A percentile compares a stretch with the other conserved stretches of the same genome.
Conservation (phyloP, 2,888 invertebrate genomes). For the Tineola bisselliella region DNA sequence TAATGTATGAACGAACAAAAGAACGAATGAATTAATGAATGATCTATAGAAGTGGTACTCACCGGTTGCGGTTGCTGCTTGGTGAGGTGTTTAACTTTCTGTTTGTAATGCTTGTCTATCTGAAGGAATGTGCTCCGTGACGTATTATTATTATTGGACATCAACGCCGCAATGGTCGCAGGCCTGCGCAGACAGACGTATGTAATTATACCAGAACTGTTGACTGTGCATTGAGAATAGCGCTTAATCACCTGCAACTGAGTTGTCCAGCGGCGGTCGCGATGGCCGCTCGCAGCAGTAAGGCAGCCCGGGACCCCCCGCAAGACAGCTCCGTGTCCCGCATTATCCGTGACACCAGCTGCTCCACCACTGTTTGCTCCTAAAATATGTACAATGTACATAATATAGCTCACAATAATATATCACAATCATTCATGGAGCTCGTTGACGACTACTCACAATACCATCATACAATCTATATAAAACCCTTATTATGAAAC, state of each 20-base stretch:
- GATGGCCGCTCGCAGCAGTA: slow-evolving; percentile 34
- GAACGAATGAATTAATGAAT: too few relatives aligned
- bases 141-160: slow-evolving; percentile 26
- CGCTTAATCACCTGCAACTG: slow-evolving; percentile 38
- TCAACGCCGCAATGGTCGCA: slow-evolving; percentile 47
- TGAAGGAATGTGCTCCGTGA: slow-evolving; percentile 50
- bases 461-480: too few relatives aligned
- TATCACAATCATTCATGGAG: too few relatives aligned
- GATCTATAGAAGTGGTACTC: too few relatives aligned
- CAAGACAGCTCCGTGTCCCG: slow-evolving; percentile 20
- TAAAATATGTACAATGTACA: too few relatives aligned
- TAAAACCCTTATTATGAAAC: too few relatives aligned
- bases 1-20: too few relatives aligned
- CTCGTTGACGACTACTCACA: too few relatives aligned
- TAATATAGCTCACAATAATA: too few relatives aligned
- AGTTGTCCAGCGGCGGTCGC: slow-evolving; percentile 41
- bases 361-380: slow-evolving; percentile 54
- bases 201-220: too few relatives aligned
- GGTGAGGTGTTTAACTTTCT: slow-evolving; percentile 50
- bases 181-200: too few relatives aligned
- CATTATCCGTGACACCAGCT: slow-evolving; percentile 33
- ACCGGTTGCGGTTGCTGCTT: slow-evolving; percentile 57
- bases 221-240: slow-evolving; percentile 3
- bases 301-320: slow-evolving; percentile 22
- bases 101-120: slow-evolving; percentile 59